Conservation (phyloP, 2,888 invertebrate species). For the Stomorhina lunata region DNA sequence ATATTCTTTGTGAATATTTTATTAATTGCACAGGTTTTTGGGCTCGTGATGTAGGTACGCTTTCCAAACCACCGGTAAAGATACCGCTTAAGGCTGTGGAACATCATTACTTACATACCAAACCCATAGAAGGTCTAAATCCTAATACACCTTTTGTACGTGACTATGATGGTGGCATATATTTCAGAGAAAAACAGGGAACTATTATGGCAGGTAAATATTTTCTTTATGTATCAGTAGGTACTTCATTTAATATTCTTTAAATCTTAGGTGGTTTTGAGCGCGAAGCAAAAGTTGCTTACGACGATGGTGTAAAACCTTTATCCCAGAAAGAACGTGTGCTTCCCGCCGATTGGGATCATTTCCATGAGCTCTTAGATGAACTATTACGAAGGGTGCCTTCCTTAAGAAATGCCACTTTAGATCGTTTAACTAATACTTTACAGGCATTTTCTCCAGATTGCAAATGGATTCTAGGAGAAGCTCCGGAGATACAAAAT, state of each 20-base stretch:
- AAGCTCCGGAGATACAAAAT: conserved; percentile 94
- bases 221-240: not conserved
- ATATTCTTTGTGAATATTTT: conserved; percentile 91
- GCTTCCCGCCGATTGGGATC: conserved; percentile 96
- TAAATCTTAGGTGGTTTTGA: conserved; percentile 90
- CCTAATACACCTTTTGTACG: conserved; percentile 92
- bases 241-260: not conserved
- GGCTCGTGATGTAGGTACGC: conserved; percentile 93
- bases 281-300: conserved; percentile 93
- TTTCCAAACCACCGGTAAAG: conserved; percentile 90
- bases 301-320: conserved; percentile 87
- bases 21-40: conserved; percentile 98
- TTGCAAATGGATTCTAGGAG: conserved; percentile 96
- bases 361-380: conserved; percentile 93
- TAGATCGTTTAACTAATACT: conserved; percentile 92
- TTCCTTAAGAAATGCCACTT: conserved; percentile 85
- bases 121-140: conserved; percentile 86
- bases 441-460: conserved; percentile 98
- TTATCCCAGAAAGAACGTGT: conserved; percentile 84
- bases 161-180: conserved; percentile 93
- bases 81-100: conserved; percentile 95
- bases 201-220: conserved; percentile 85
- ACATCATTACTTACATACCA: conserved; percentile 95
- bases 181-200: conserved; percentile 92
- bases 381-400: conserved; percentile 92